Conservation (phyloP, 2,888 invertebrate genomes). For the Caenorhabditis angaria region DNA sequence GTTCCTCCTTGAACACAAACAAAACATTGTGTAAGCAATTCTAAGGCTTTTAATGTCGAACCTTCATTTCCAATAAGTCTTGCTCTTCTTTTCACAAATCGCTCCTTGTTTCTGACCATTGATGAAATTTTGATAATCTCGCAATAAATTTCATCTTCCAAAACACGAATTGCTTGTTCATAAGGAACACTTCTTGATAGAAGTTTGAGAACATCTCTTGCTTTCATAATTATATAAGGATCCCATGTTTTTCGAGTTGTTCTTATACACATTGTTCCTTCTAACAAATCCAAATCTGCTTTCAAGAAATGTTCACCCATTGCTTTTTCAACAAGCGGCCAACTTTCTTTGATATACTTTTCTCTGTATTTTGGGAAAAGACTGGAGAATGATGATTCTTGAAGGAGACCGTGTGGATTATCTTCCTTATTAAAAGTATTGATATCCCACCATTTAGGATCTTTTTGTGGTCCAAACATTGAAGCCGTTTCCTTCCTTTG, state of each 20-base stretch:
- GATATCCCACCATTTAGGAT: constrained; percentile 74
- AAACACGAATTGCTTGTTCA: constrained; percentile 83
- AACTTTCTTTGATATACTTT: constrained; percentile 88
- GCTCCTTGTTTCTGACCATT: constrained; percentile 80
- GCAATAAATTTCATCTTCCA: constrained; percentile 87
- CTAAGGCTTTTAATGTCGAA: constrained; percentile 94
- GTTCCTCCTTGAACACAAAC: constrained; percentile 89
- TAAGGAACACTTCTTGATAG: constrained; percentile 94
- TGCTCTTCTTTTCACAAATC: constrained; percentile 92
- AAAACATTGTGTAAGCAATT: constrained; percentile 93
- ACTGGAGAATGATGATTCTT: constrained; percentile 95
- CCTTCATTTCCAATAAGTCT: constrained; percentile 95
- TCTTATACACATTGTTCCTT: constrained; percentile 83
- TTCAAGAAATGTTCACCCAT: constrained; percentile 78
- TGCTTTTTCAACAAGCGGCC: constrained; percentile 90
- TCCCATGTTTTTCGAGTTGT: constrained; percentile 97
- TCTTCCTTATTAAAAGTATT: constrained; percentile 82
- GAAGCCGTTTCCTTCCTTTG: constrained; percentile 44
- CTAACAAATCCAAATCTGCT: constrained; percentile 67
- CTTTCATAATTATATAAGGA: constrained; percentile 89
- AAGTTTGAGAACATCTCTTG: constrained; percentile 92
- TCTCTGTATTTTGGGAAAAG: constrained; percentile 97
- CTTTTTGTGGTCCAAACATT: constrained; percentile 60
- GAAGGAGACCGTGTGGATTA: constrained; percentile 84
- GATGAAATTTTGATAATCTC: constrained; percentile 96